phyloP scores from a whole-genome alignment of 2,797 vertebrate species.

The Etheostoma nigrum region DNA sequence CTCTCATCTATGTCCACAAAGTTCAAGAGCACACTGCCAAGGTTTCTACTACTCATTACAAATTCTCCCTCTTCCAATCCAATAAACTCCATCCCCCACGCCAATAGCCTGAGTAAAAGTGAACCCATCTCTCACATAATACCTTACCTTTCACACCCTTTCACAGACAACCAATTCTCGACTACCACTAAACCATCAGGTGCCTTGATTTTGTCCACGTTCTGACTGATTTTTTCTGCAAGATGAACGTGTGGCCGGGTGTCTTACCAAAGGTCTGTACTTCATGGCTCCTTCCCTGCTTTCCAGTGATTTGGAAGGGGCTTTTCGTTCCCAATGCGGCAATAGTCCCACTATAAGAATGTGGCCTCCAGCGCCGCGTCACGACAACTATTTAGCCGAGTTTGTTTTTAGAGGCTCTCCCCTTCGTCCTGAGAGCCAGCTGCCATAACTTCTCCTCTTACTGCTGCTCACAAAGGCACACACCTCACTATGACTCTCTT shows the following conservation, averaged over 20 bases:
- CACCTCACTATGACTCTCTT: conserved; percentile 53
- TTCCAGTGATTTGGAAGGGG: conserved; percentile 11
- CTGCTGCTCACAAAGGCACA: conserved; percentile 54
- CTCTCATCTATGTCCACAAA: conserved; percentile 54
- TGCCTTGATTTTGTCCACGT: no score
- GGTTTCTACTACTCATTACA: background rate
- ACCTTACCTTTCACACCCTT: conserved; percentile 12
- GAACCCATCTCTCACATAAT: background rate
- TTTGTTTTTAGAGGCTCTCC: conserved; percentile 81
- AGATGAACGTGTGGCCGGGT: background rate
- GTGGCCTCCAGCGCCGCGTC: conserved; percentile 61
- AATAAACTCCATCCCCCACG: background rate
- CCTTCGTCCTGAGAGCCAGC: conserved; percentile 72
- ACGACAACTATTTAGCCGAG: conserved; percentile 52
- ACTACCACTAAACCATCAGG: background rate
- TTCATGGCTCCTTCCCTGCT: conserved; percentile 76
- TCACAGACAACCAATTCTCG: background rate
- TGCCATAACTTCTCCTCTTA: conserved; percentile 82
- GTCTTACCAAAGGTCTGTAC: conserved; percentile 84
- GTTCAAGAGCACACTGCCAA: conserved; percentile 8
- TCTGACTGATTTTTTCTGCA: background rate
- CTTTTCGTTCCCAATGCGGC: background rate
- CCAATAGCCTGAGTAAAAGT: background rate
- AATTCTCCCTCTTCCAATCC: background rate
- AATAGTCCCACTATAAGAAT: conserved; percentile 53